Base-by-base conservation (phyloP, 2,888 invertebrate species). In the Abrostola tripartita region DNA sequence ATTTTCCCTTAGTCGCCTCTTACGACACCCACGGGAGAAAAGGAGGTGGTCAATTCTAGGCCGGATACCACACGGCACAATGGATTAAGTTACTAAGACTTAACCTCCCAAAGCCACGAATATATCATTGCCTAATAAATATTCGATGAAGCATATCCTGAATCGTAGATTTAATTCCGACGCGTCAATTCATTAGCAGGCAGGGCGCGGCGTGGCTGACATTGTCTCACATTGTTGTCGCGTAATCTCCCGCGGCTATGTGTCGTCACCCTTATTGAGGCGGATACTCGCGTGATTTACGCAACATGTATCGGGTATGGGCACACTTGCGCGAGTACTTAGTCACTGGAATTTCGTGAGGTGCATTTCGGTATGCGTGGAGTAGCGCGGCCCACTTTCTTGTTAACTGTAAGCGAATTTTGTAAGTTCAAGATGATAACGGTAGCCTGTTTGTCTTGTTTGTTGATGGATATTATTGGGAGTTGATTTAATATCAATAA, bases 301-400 rank as follows among this genome's bases (percentile, higher is more conserved):
- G 65, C 65, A 75, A 75, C 56, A 50, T 37, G 52, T 64, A 74
- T 72, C 56, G 44, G 65, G 65, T 75, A 72, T 73, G 76, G 61
- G 65, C 77, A 73, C 76, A 71, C 71, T 72, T 76, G 74, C 59
- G 67, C 53, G 52, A 44, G 38, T 66, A 68, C 71, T 83, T 77
- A 80, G 58, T 83, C 84, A 83, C 71, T 78, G 80, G 81, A 77
- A 76, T 81, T 77, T 68, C 44, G 79, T 66, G 68, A 59, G 66
- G 61, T 73, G 69, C 57, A 62, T 64, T 70, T 73, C n/a, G 61
- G 66, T 71, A 70, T 72, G 73, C 65, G 64, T 41, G 11, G 50
- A 47, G 62, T 52, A 57, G 36, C 38, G 52, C 64, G 68, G 58
- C 82, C 74, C 51, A 81, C 82, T 78, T 81, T 58, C 57, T 37